A percentile compares a stretch with the other conserved stretches of the same genome.
These are phyloP conservation scores for Neodiprion lecontei DNA, from an alignment of 1,140 invertebrate species.

Conservation along the genomic window DNA sequence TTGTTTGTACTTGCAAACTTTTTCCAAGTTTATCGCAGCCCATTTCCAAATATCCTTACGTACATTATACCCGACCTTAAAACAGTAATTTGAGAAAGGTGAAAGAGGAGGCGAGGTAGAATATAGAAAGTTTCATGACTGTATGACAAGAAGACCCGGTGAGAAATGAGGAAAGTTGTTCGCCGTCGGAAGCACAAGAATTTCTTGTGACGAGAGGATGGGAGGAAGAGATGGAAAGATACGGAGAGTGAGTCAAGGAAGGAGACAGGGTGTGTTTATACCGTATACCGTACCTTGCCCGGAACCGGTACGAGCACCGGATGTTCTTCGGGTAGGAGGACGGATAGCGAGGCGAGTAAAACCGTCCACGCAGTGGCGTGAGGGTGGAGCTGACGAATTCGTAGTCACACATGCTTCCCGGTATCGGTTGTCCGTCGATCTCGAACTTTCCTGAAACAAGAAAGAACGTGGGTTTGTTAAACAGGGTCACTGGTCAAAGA, in stretches of 20 bases:
- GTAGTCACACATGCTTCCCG: slow-evolving; percentile 79
- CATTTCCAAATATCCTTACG: background rate
- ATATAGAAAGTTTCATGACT: slow-evolving; percentile 44
- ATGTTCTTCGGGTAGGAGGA: slow-evolving; percentile 84
- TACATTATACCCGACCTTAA: background rate
- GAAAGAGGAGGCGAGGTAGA: slow-evolving; percentile 30
- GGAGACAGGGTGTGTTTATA: slow-evolving; percentile 16
- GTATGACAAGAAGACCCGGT: slow-evolving; percentile 47
- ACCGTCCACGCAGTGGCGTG: slow-evolving; percentile 70
- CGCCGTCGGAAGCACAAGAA: slow-evolving; percentile 46
- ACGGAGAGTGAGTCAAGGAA: background rate
- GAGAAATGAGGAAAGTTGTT: slow-evolving; percentile 53
- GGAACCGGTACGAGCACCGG: slow-evolving; percentile 80
- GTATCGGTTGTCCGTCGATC: slow-evolving; percentile 72
- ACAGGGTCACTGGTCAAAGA: background rate
- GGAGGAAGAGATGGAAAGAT: slow-evolving; percentile 22
- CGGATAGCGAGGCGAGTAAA: slow-evolving; percentile 85
- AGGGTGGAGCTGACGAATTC: slow-evolving; percentile 74
- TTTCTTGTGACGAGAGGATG: slow-evolving; percentile 44
- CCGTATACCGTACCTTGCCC: slow-evolving; percentile 66
- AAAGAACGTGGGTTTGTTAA: slow-evolving; percentile 21
- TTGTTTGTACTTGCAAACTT: background rate
- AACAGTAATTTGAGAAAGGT: background rate
- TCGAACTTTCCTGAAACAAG: slow-evolving; percentile 74
- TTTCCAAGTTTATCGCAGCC: background rate